Conservation (phyloP, 1,140 invertebrate species). For the Lasioglossum albipes region DNA sequence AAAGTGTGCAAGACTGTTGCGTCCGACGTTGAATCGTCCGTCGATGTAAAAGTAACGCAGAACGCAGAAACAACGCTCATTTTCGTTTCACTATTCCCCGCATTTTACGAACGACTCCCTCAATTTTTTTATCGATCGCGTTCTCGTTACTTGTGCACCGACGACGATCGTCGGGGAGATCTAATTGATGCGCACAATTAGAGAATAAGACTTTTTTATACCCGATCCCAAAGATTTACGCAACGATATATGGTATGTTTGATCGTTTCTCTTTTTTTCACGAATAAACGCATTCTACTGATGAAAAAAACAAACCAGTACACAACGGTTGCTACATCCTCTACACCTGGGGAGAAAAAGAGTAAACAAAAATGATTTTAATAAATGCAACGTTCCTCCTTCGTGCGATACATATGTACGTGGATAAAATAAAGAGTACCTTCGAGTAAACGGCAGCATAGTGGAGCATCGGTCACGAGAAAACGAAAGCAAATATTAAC, state of each 20-base stretch:
- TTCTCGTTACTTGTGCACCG: background rate
- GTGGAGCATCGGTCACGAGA: too few relatives aligned
- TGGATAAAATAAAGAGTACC: too few relatives aligned
- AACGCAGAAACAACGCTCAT: background rate
- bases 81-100: background rate
- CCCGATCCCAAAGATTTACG: conserved; percentile 68
- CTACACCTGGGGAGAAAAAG: background rate
- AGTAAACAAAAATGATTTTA: too few relatives aligned
- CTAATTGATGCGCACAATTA: conserved; percentile 47
- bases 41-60: background rate
- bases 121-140: background rate
- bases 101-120: background rate
- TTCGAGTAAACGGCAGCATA: too few relatives aligned
- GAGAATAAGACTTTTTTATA: conserved; percentile 70
- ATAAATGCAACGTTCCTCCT: too few relatives aligned
- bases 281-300: conserved; percentile 69
- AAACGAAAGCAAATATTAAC: too few relatives aligned
- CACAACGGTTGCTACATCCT: conserved; percentile 16
- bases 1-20: background rate
- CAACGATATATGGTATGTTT: conserved; percentile 56
- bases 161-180: background rate
- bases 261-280: conserved; percentile 43
- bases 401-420: too few relatives aligned
- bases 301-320: conserved; percentile 7
- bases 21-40: background rate